phyloP scores from a whole-genome alignment of 2,888 invertebrate genomes.

The Drosophila macrospina region DNA sequence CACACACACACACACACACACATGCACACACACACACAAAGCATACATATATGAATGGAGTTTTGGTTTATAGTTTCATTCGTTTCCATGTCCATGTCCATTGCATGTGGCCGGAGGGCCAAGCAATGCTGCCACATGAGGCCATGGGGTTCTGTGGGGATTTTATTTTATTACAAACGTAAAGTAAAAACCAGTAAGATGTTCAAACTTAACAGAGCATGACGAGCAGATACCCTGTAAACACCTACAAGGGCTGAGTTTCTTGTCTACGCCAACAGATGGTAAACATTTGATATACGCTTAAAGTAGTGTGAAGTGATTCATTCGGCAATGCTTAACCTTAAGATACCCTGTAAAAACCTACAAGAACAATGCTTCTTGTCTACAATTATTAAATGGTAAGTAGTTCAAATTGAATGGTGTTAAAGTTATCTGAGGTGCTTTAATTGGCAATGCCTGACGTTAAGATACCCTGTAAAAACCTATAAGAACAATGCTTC shows the following conservation, averaged over 20 bases:
- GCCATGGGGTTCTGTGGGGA: conserved; percentile 58
- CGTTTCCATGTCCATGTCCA: conserved; percentile 42
- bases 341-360: not conserved
- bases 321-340: not conserved
- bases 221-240: conserved; percentile 15
- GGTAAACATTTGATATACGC: not conserved
- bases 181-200: conserved; percentile 62
- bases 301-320: too few species aligned
- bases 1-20: conserved; percentile 26
- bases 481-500: too few species aligned
- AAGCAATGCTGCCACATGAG: conserved; percentile 45
- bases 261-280: not conserved
- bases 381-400: too few species aligned
- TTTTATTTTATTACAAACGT: conserved; percentile 77
- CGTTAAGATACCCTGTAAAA: too few species aligned
- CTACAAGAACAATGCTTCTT: too few species aligned
- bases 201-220: not conserved
- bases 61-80: conserved; percentile 71
- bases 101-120: conserved; percentile 50
- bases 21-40: conserved; percentile 12
- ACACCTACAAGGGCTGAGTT: too few species aligned
- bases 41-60: conserved; percentile 47
- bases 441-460: too few species aligned
- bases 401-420: too few species aligned
- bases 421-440: too few species aligned